A percentile compares a stretch with the other conserved stretches of the same genome.
Conservation (phyloP, 2,797 vertebrate species). For the Ibycter americanus region DNA sequence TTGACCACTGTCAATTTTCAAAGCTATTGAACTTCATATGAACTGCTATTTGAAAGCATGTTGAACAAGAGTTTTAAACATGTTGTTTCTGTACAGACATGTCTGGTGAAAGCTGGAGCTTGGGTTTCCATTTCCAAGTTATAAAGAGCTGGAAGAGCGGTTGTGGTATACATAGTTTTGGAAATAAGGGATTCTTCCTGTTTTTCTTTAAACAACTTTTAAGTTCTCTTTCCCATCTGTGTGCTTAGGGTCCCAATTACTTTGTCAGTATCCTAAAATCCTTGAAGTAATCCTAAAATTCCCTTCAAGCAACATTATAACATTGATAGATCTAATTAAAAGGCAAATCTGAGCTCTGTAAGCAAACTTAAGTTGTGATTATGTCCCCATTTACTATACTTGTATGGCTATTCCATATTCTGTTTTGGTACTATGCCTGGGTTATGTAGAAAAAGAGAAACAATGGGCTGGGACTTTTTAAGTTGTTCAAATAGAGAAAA, state of each 20-base stretch:
- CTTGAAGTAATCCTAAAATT: background rate
- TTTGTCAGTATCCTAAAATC: background rate
- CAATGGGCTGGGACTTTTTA: background rate
- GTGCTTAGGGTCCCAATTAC: background rate
- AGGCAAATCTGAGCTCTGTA: background rate
- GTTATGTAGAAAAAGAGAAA: background rate
- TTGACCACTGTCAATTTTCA: background rate
- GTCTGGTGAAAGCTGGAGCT: background rate
- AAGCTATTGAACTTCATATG: background rate
- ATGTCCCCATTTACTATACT: background rate
- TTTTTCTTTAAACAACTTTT: background rate
- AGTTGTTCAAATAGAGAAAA: background rate
- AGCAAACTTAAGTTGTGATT: background rate
- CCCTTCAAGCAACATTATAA: background rate
- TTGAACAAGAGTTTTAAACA: background rate
- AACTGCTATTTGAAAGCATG: background rate
- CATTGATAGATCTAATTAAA: background rate
- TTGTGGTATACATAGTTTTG: background rate
- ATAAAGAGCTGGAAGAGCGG: background rate
- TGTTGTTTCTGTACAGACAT: background rate
- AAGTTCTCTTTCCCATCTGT: background rate
- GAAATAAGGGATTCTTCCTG: background rate
- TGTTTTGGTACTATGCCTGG: background rate
- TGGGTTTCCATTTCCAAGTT: background rate
- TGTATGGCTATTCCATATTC: background rate